Percentiles rank a stretch among this genome's conserved stretches.
phyloP scores from a whole-genome alignment of 2,113 vertebrate genomes.

The Siniperca knerii region DNA sequence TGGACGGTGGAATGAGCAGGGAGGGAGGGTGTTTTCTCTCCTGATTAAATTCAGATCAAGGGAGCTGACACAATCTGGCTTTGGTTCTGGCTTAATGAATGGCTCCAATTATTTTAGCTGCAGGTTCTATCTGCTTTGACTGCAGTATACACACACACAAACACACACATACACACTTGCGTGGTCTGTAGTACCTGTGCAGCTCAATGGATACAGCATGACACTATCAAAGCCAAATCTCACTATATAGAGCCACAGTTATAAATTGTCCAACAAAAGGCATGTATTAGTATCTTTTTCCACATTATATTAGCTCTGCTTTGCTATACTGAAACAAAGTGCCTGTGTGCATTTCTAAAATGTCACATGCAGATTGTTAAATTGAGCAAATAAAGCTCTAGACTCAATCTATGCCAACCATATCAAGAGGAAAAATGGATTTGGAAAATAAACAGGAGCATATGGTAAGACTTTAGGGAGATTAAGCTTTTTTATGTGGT shows the following conservation, averaged over 20 bases:
- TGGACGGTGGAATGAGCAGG: slow-evolving; percentile 56
- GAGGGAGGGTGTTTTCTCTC: slow-evolving; percentile 47
- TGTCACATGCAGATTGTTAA: slow-evolving; percentile 58
- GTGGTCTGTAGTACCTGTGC: background rate
- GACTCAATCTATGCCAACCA: slow-evolving; percentile 61
- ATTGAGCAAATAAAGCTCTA: slow-evolving; percentile 64
- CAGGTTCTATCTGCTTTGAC: slow-evolving; percentile 57
- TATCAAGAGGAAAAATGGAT: slow-evolving; percentile 71
- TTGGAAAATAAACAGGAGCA: slow-evolving; percentile 70
- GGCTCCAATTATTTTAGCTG: slow-evolving; percentile 73
- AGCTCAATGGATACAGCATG: background rate
- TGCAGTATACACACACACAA: slow-evolving; percentile 20
- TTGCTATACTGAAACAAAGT: slow-evolving; percentile 25
- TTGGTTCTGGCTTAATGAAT: slow-evolving; percentile 70
- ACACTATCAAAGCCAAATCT: slow-evolving; percentile 1
- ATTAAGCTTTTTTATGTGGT: slow-evolving; percentile 48
- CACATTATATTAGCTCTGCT: background rate
- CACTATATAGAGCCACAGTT: background rate
- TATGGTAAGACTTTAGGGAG: slow-evolving; percentile 69
- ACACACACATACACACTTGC: background rate
- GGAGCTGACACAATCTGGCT: slow-evolving; percentile 75
- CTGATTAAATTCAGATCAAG: slow-evolving; percentile 78
- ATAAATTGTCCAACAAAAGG: slow-evolving; percentile 24
- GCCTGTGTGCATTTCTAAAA: slow-evolving; percentile 49
- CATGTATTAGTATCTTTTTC: slow-evolving; percentile 31